Conservation (phyloP, 2,888 invertebrate species). For the Carterocephalus palaemon region DNA sequence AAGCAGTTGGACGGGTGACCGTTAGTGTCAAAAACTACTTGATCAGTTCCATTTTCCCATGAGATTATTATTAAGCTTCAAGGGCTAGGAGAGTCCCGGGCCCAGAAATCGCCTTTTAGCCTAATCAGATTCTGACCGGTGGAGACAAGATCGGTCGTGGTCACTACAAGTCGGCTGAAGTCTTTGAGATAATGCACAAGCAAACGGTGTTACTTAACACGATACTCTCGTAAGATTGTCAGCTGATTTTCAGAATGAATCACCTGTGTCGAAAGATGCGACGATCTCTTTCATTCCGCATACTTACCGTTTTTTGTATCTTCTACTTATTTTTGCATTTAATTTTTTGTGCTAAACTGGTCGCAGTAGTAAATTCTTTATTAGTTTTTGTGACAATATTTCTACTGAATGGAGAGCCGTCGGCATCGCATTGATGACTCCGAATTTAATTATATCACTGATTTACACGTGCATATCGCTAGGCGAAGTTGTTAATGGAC, state of each 20-base stretch:
- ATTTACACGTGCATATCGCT: neutral
- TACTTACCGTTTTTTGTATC: conserved; percentile 1
- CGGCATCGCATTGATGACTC: neutral
- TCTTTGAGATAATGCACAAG: neutral
- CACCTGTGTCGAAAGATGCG: conserved; percentile 2
- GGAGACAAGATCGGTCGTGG: too few relatives aligned
- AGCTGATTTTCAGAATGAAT: conserved; percentile 1
- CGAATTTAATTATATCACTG: neutral
- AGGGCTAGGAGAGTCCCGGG: too few relatives aligned
- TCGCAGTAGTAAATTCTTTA: conserved; percentile 6
- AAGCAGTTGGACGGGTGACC: too few relatives aligned
- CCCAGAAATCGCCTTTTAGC: too few relatives aligned
- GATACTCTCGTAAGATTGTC: neutral
- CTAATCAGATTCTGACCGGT: too few relatives aligned
- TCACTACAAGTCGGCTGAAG: too few relatives aligned
- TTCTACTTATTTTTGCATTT: conserved; percentile 7
- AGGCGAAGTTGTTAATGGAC: conserved; percentile 1
- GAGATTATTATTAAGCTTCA: too few relatives aligned
- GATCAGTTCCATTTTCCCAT: too few relatives aligned
- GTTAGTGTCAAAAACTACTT: too few relatives aligned
- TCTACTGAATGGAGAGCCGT: conserved; percentile 4
- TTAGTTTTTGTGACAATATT: conserved; percentile 2
- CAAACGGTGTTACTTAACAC: neutral
- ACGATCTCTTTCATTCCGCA: conserved; percentile 1
- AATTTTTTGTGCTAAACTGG: conserved; percentile 2